These are phyloP conservation scores for Phania funesta DNA, from an alignment of 2,888 invertebrate species.

Conservation along the genomic window DNA sequence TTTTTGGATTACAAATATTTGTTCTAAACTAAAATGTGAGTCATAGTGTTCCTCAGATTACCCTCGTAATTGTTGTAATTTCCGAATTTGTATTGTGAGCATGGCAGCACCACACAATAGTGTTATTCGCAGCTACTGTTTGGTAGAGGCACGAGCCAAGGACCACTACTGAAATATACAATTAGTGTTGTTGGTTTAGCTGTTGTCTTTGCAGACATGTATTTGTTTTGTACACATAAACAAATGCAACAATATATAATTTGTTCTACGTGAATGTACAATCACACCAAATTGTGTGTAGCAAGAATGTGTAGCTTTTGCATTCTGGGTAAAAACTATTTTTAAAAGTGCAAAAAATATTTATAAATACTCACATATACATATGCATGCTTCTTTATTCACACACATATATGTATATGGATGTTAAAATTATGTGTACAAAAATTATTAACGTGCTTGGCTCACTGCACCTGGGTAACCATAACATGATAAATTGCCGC, in stretches of 20 bases:
- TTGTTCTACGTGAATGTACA: not conserved
- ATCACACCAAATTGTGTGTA: not conserved
- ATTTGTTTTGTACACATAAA: not conserved
- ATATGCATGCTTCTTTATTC: not conserved
- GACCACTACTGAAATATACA: slow-evolving; percentile 57
- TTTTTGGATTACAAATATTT: too few relatives aligned
- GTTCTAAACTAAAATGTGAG: too few relatives aligned
- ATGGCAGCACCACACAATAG: slow-evolving; percentile 19
- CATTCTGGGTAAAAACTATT: not conserved
- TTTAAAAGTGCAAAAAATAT: slow-evolving; percentile 44
- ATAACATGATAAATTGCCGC: slow-evolving; percentile 64
- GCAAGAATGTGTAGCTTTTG: not conserved
- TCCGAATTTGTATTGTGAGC: slow-evolving; percentile 8
- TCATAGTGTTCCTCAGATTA: too few relatives aligned
- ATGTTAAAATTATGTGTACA: slow-evolving; percentile 44
- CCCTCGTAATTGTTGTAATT: slow-evolving; percentile 3
- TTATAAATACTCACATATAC: slow-evolving; percentile 11
- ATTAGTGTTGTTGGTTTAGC: slow-evolving; percentile 62
- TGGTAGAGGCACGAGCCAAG: slow-evolving; percentile 53
- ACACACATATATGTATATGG: not conserved
- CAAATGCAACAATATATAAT: slow-evolving; percentile 13
- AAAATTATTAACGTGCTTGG: slow-evolving; percentile 63
- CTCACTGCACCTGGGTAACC: slow-evolving; percentile 66
- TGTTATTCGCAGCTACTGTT: slow-evolving; percentile 17
- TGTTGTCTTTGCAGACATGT: slow-evolving; percentile 30